Base-by-base conservation (phyloP, 2,888 invertebrate genomes). In the Spodoptera littoralis region DNA sequence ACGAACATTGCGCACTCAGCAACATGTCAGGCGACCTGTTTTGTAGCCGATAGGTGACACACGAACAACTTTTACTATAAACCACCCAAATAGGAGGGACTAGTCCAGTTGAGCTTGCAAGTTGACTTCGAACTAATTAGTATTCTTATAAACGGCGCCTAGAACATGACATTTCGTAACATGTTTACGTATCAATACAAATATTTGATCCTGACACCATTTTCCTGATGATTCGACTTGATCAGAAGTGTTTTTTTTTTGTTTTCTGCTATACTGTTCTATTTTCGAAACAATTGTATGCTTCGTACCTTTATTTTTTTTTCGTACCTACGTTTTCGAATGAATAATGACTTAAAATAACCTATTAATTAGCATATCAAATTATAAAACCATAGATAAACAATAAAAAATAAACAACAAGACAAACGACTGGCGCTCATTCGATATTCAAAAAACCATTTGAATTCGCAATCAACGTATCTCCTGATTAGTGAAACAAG, bases 11-110 rank as follows among this genome's bases (percentile, higher is more conserved):
- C 79, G 60, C 30, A 62, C 46, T 56, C 53, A 68, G 57, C 76
- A 62, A 68, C 70, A 62, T 74, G 73, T 73, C 62, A 63, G 53
- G 45, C 22, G 54, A 46, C 70, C 58, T 12, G 56, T 70, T 73
- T 57, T 36, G 5, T 4, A 61, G 57, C 24, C 60, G 70, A 76
- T 73, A 68, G 61, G 65, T 73, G 76, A 73, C 65, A 67, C 62
- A 71, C 57, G 74, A 72, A 80, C 82, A 76, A 82, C 82, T 82
- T 82, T 82, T 82, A 81, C 82, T 69, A n/a, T 6, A 49, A 43
- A 50, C 54, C 68, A 61, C 73, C 56, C 64, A 79, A 62, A 62
- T 62, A n/a, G 63, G 69, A 68, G 53, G 49, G 47, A 72, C 72
- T 55, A 55, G 68, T 70, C 55, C 24, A 66, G 60, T 73, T 62